These are phyloP conservation scores for Callipepla squamata DNA, from an alignment of 2,113 vertebrate genomes.

Conservation along the genomic window DNA sequence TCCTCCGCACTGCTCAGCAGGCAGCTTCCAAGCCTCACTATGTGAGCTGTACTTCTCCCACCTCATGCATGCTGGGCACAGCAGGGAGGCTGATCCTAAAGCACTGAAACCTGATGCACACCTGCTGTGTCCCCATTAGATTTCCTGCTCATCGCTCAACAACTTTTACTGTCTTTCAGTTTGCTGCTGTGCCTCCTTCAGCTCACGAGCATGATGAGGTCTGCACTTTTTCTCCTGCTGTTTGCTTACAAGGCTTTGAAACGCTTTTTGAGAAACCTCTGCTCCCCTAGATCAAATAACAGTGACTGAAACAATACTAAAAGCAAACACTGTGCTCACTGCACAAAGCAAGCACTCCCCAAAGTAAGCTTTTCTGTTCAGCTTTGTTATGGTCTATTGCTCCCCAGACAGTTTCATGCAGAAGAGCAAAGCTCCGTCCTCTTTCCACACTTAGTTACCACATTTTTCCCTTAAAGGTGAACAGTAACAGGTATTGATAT, in stretches of 20 bases:
- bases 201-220: not conserved
- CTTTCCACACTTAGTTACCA: not conserved
- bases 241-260: not conserved
- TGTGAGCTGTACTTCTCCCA: not conserved
- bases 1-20: not conserved
- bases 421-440: not conserved
- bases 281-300: not conserved
- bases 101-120: not conserved
- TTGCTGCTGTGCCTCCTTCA: not conserved
- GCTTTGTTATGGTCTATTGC: no score
- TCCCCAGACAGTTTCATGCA: not conserved
- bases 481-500: not conserved
- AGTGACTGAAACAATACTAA: not conserved
- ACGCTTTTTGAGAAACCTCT: not conserved
- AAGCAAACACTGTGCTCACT: not conserved
- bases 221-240: not conserved
- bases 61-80: rapidly evolving
- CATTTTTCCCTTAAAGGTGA: not conserved
- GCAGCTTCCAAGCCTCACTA: not conserved
- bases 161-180: not conserved
- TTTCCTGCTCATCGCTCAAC: not conserved
- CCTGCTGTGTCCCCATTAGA: not conserved
- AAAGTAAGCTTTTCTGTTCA: not conserved
- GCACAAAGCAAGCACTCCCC: not conserved
- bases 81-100: not conserved